Evolutionary conservation across 2,113 vertebrate genomes (phyloP).

Genomic region (Todiramphus chloris): DNA sequence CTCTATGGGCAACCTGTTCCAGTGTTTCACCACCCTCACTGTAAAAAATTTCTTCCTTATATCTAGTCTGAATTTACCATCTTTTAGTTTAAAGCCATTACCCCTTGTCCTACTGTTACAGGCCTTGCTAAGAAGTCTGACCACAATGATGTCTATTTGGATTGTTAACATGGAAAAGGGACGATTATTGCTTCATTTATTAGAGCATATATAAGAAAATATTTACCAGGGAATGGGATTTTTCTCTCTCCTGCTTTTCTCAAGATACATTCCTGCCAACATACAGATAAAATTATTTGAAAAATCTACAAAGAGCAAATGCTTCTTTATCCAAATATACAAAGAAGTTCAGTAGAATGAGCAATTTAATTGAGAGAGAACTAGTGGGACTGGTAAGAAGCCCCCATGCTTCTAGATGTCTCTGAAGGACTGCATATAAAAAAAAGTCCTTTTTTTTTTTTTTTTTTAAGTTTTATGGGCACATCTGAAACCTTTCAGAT

Average conservation of each 20-base stretch:
- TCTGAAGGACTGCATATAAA: neutral
- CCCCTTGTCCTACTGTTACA: fast-evolving
- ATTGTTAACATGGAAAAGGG: neutral
- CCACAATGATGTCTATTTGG: neutral
- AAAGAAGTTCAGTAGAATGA: neutral
- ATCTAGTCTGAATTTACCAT: fast-evolving
- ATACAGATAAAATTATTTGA: conserved; percentile 29
- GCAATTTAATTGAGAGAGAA: neutral
- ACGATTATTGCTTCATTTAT: neutral
- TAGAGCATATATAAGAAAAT: neutral
- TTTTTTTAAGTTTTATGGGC: neutral
- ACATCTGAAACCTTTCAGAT: conserved; percentile 22
- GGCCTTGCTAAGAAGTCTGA: neutral
- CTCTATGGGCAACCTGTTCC: neutral
- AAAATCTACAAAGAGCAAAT: neutral
- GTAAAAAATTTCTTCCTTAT: neutral
- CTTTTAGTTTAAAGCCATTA: neutral
- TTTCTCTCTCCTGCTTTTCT: neutral
- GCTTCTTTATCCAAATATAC: neutral
- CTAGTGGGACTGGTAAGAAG: neutral
- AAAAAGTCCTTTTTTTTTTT: too few species aligned
- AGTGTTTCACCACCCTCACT: neutral
- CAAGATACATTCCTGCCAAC: neutral
- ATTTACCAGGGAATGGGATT: neutral
- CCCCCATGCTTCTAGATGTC: neutral